Evolutionary conservation across 2,888 invertebrate species (phyloP).

Genomic region (Orthosia gothica): DNA sequence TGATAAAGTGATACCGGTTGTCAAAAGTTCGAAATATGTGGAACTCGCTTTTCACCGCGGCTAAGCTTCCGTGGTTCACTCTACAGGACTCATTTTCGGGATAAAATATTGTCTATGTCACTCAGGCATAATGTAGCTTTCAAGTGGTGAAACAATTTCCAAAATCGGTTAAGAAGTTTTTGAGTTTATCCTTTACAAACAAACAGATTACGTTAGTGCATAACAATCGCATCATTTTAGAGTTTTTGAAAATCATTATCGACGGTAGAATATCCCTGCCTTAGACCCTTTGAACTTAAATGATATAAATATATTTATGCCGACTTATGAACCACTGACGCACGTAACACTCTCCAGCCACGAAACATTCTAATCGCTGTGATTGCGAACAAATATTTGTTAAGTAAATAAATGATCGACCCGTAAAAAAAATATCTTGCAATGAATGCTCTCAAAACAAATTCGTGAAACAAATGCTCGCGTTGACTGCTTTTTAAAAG

Average conservation of each 20-base stretch:
- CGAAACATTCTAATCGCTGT: background rate
- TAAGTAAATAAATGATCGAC: background rate
- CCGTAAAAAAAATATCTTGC: background rate
- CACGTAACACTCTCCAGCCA: background rate
- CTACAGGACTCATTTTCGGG: too few species aligned
- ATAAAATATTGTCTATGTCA: too few species aligned
- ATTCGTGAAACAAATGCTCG: background rate
- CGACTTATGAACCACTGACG: conserved; percentile 21
- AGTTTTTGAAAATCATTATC: too few species aligned
- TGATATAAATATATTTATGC: background rate
- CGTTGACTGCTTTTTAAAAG: background rate
- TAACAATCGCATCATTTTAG: too few species aligned
- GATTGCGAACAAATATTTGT: background rate
- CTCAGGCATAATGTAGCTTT: too few species aligned
- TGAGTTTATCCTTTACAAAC: too few species aligned
- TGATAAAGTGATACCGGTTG: background rate
- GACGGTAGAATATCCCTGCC: background rate
- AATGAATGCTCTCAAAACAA: background rate
- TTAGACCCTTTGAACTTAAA: background rate
- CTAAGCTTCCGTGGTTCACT: too few species aligned
- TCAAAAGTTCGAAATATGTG: too few species aligned
- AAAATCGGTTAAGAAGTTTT: too few species aligned
- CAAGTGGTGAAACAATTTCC: too few species aligned
- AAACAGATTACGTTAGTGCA: too few species aligned
- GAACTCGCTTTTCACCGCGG: too few species aligned